Conservation (phyloP, 2,797 vertebrate species). For the Oceanodroma leucorhoa region DNA sequence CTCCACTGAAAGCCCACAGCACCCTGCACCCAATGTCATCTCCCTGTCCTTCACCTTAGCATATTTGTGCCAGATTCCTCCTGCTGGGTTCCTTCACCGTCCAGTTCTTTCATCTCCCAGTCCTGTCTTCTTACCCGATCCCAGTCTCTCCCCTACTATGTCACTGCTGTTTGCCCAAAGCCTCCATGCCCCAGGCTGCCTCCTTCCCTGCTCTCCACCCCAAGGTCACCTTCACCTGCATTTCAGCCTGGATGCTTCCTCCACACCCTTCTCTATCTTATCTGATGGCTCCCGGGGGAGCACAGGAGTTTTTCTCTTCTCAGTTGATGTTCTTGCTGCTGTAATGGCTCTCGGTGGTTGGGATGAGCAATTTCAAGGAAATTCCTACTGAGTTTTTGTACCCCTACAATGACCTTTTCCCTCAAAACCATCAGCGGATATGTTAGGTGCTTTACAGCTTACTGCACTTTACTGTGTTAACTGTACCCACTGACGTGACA, state of each 20-base stretch:
- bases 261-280: background rate
- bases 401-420: background rate
- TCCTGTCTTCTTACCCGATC: background rate
- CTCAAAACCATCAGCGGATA: background rate
- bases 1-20: background rate
- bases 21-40: accelerated
- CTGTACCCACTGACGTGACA: background rate
- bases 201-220: background rate
- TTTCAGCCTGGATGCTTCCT: background rate
- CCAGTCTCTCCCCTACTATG: background rate
- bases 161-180: background rate
- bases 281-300: background rate
- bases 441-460: background rate
- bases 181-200: background rate
- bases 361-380: background rate
- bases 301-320: background rate
- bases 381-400: background rate
- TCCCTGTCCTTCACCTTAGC: background rate
- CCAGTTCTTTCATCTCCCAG: background rate
- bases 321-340: background rate
- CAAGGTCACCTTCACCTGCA: background rate
- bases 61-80: background rate
- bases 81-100: background rate
- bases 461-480: background rate
- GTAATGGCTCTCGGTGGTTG: background rate